Evolutionary conservation across 2,888 invertebrate species (phyloP).

Genomic region (Leucophenga montana): DNA sequence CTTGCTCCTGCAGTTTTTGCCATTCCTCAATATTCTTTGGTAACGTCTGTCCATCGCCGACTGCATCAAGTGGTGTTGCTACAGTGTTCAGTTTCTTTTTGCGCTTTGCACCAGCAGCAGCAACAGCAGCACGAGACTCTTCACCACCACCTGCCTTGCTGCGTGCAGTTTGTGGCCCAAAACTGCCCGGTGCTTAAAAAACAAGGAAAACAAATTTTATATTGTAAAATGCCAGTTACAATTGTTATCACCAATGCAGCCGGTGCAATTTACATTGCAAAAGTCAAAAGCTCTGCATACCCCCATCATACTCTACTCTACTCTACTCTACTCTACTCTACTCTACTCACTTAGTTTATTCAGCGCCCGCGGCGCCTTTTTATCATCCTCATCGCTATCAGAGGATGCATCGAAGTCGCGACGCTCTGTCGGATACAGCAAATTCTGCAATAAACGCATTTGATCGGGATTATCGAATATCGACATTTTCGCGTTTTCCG

Average conservation of each 20-base stretch:
- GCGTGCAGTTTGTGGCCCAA: conserved; percentile 57
- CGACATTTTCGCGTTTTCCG: conserved; percentile 56
- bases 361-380: conserved; percentile 43
- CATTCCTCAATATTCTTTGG: conserved; percentile 67
- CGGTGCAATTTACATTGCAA: not conserved
- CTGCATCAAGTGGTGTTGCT: conserved; percentile 49
- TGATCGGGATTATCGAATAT: conserved; percentile 67
- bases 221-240: not conserved
- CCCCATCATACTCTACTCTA: not conserved
- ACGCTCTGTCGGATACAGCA: conserved; percentile 60
- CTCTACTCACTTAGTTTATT: conserved; percentile 57
- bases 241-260: not conserved
- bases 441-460: conserved; percentile 60
- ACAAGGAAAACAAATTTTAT: not conserved
- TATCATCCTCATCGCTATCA: conserved; percentile 64
- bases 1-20: conserved; percentile 74
- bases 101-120: not conserved
- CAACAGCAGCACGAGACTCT: not conserved
- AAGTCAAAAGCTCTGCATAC: not conserved
- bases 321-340: not conserved
- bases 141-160: conserved; percentile 22
- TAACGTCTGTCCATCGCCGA: conserved; percentile 35
- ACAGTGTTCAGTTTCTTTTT: conserved; percentile 49
- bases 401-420: conserved; percentile 56
- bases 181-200: conserved; percentile 73